These are phyloP conservation scores for Asarcornis scutulata DNA, from an alignment of 2,113 vertebrate genomes.

Conservation along the genomic window DNA sequence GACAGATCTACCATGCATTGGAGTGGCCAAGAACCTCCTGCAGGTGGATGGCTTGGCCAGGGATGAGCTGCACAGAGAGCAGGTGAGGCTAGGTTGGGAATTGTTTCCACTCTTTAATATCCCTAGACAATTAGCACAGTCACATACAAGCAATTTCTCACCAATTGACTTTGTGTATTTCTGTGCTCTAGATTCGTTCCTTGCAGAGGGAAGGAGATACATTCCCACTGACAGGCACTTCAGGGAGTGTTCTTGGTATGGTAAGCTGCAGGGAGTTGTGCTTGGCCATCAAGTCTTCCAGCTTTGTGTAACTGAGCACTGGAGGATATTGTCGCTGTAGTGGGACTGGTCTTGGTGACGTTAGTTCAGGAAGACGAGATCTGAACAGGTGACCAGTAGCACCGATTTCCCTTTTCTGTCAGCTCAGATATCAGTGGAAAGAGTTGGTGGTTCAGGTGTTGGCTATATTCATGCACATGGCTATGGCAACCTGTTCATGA, in stretches of 20 bases:
- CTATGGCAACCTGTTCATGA: not conserved
- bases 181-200: conserved; percentile 75
- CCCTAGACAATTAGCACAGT: not conserved
- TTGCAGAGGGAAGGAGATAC: conserved; percentile 84
- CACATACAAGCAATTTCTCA: fast-evolving
- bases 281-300: not conserved
- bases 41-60: conserved; percentile 88
- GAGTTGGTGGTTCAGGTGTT: not conserved
- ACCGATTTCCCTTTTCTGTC: not conserved
- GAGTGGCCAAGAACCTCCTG: conserved; percentile 96
- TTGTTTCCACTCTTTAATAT: not conserved
- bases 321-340: not conserved
- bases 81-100: conserved; percentile 75
- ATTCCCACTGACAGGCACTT: conserved; percentile 81
- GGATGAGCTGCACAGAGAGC: conserved; percentile 80
- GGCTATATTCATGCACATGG: fast-evolving
- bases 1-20: conserved; percentile 87
- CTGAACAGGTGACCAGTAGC: not conserved
- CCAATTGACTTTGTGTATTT: not conserved
- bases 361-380: not conserved
- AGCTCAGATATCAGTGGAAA: not conserved
- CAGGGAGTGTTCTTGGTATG: conserved; percentile 86
- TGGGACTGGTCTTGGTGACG: not conserved
- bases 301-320: not conserved
- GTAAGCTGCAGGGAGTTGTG: conserved; percentile 62